Conservation (phyloP, 2,888 invertebrate species). For the Nemotelus pantherinus region DNA sequence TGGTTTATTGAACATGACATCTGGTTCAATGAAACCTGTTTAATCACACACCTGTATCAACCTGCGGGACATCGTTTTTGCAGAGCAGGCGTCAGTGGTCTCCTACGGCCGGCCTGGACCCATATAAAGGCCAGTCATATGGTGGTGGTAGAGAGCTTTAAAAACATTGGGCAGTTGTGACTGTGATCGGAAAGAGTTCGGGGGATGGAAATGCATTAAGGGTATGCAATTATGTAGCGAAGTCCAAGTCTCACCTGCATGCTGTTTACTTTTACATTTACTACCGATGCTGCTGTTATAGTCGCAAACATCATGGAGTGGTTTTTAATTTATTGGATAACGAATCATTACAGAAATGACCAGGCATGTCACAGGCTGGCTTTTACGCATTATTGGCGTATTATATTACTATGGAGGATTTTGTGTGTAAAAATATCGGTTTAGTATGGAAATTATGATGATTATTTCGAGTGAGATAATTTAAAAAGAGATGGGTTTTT, state of each 20-base stretch:
- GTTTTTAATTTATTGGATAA: constrained; percentile 25
- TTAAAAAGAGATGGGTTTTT: no score
- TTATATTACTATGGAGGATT: neutral
- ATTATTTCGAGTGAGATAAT: neutral
- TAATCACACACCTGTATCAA: constrained; percentile 25
- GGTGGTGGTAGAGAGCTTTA: neutral
- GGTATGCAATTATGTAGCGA: neutral
- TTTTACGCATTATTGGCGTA: neutral
- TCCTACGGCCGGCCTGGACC: no score
- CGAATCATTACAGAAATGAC: neutral
- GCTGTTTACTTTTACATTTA: neutral
- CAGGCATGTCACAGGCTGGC: neutral
- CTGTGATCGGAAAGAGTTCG: neutral
- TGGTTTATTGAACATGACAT: constrained; percentile 43
- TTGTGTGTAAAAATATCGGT: neutral
- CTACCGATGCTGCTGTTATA: neutral
- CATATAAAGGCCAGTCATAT: neutral
- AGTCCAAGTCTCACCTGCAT: neutral
- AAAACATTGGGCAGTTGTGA: neutral
- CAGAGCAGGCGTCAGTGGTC: no score
- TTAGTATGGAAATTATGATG: neutral
- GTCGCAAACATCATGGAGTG: neutral
- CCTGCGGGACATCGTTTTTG: no score
- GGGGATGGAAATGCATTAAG: neutral
- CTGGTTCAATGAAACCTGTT: constrained; percentile 21